A percentile compares a stretch with the other conserved stretches of the same genome.
phyloP scores from a whole-genome alignment of 2,888 invertebrate genomes.

The Zhuqinia jingwanae region DNA sequence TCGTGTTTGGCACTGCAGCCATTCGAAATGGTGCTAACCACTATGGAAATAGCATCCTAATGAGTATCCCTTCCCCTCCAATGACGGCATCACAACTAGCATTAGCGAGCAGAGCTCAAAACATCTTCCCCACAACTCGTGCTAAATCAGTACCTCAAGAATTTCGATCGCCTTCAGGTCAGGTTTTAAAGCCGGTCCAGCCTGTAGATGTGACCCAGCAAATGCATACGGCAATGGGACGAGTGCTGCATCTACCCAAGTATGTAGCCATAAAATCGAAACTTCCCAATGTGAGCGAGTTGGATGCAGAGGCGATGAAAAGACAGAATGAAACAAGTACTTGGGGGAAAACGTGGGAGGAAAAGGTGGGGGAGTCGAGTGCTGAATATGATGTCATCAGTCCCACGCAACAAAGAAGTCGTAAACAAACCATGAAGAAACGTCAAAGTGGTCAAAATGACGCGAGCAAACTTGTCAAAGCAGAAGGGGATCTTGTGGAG shows the following conservation, averaged over 20 bases:
- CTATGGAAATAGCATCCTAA: no score
- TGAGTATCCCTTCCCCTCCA: neutral
- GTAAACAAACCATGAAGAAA: conserved; percentile 36
- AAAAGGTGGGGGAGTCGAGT: conserved; percentile 36
- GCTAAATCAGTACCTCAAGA: no score
- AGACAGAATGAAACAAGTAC: neutral
- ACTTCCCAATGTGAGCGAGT: neutral
- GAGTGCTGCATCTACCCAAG: no score
- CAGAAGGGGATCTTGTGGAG: neutral
- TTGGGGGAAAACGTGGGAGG: conserved; percentile 47
- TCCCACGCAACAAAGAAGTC: conserved; percentile 6
- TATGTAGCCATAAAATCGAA: conserved; percentile 31
- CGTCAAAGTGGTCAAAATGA: neutral
- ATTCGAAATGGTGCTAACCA: neutral
- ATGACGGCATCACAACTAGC: conserved; percentile 29
- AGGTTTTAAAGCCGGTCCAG: conserved; percentile 40
- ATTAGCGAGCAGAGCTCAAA: neutral
- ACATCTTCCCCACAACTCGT: no score
- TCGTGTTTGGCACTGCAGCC: conserved; percentile 9
- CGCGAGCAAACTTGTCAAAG: neutral
- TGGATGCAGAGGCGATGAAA: neutral
- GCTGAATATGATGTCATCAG: conserved; percentile 31
- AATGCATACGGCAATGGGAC: no score
- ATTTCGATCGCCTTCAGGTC: conserved; percentile 53
- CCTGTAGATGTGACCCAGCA: no score